Conservation (phyloP, 2,113 vertebrate species). For the Procapra przewalskii region DNA sequence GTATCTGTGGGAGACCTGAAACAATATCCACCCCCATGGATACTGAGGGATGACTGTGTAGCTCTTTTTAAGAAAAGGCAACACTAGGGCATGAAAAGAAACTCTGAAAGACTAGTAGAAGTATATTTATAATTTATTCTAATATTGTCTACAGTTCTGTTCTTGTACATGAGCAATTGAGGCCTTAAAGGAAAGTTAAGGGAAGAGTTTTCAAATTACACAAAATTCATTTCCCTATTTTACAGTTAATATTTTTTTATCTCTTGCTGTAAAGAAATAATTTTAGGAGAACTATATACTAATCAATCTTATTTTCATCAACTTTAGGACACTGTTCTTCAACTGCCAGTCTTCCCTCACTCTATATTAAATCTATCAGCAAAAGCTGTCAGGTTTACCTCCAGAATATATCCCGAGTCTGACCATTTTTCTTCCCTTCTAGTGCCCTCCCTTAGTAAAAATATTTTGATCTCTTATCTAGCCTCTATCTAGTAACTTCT, state of each 20-base stretch:
- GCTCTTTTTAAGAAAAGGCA: background rate
- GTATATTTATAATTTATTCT: background rate
- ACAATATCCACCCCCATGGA: background rate
- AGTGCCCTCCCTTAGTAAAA: background rate
- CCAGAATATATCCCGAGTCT: background rate
- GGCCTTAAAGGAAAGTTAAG: background rate
- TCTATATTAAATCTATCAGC: background rate
- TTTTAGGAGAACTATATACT: background rate
- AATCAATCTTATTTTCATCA: background rate
- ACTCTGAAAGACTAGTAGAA: background rate
- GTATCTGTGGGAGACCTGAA: background rate
- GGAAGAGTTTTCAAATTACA: background rate
- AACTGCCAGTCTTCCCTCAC: background rate
- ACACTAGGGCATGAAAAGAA: background rate
- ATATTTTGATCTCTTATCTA: background rate
- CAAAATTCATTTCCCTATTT: background rate
- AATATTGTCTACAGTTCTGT: background rate
- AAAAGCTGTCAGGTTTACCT: background rate
- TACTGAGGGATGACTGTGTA: background rate
- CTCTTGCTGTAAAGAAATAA: background rate
- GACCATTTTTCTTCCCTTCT: background rate
- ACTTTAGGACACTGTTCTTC: background rate
- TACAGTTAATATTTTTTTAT: background rate
- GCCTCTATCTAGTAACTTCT: background rate
- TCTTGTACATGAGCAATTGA: background rate